phyloP scores from a whole-genome alignment of 1,140 invertebrate genomes.

The Drosophila albomicans region DNA sequence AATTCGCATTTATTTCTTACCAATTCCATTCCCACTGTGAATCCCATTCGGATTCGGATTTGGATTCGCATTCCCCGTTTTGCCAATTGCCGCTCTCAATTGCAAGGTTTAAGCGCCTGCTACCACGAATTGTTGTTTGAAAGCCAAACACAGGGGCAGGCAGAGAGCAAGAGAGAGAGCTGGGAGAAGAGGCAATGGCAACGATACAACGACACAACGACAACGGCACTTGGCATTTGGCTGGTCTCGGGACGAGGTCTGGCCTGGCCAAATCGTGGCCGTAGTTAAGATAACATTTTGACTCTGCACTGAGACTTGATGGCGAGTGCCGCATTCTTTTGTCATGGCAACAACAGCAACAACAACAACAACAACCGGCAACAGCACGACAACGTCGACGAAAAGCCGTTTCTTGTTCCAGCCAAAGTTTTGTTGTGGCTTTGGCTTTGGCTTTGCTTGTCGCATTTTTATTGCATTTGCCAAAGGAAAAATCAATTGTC shows the following conservation, averaged over 20 bases:
- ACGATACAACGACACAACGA: constrained; percentile 36
- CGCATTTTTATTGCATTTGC: constrained; percentile 50
- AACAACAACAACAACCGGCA: constrained; percentile 53
- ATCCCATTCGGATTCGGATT: constrained; percentile 19
- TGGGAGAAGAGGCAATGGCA: background rate
- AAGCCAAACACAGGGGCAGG: background rate
- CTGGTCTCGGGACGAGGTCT: constrained; percentile 15
- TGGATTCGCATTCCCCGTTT: constrained; percentile 29
- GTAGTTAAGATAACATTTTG: constrained; percentile 82
- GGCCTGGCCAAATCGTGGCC: constrained; percentile 73
- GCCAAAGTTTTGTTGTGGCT: constrained; percentile 48
- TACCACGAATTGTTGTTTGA: constrained; percentile 45
- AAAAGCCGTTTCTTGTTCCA: constrained; percentile 71
- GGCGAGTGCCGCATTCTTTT: constrained; percentile 81
- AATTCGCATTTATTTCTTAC: constrained; percentile 1
- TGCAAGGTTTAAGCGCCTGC: constrained; percentile 63
- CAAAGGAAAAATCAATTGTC: constrained; percentile 79
- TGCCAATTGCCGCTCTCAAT: constrained; percentile 61
- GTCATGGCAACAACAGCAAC: constrained; percentile 70
- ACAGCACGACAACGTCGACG: constrained; percentile 29
- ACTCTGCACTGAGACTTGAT: constrained; percentile 77
- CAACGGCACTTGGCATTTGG: constrained; percentile 79
- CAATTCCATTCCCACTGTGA: constrained; percentile 7
- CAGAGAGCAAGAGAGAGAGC: background rate
- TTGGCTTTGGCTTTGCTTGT: constrained; percentile 23